Percentiles rank a stretch among this genome's conserved stretches.
Evolutionary conservation across 2,888 invertebrate species (phyloP).

Genomic region (Yponomeuta sedellus): DNA sequence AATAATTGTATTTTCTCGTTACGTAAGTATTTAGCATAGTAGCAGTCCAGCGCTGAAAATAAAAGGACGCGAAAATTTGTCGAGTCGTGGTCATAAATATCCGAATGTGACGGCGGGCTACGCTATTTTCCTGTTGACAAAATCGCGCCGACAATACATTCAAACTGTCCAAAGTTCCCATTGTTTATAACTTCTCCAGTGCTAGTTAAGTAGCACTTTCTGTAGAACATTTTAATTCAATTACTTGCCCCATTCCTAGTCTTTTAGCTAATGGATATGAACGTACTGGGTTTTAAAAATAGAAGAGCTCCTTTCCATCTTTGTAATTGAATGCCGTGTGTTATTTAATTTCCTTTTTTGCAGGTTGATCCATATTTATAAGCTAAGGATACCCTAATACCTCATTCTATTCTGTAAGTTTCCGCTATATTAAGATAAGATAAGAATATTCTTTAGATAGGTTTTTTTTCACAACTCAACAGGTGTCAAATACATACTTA

Average conservation of each 20-base stretch:
- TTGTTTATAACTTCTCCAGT: conserved; percentile 53
- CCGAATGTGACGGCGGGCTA: conserved; percentile 57
- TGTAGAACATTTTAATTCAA: conserved; percentile 46
- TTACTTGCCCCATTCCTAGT: conserved; percentile 27
- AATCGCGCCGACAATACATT: conserved; percentile 68
- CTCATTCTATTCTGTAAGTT: not conserved
- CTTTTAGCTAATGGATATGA: conserved; percentile 16
- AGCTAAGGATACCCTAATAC: too few species aligned
- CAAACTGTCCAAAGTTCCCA: conserved; percentile 66
- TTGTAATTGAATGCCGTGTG: not conserved
- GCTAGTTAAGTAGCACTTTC: conserved; percentile 46
- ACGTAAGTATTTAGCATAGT: not conserved
- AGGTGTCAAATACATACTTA: not conserved
- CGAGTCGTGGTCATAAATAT: conserved; percentile 66
- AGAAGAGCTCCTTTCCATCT: not conserved
- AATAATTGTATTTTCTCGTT: too few species aligned
- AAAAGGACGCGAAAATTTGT: conserved; percentile 66
- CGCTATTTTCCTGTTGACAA: conserved; percentile 75
- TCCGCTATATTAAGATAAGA: not conserved
- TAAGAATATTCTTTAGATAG: too few species aligned
- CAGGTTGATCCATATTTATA: not conserved
- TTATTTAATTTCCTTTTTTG: not conserved
- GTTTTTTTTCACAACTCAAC: not conserved
- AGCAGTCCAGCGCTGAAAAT: conserved; percentile 47
- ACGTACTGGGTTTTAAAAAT: not conserved